These are phyloP conservation scores for Lepus timidus DNA, from an alignment of 2,113 vertebrate genomes.

Conservation along the genomic window DNA sequence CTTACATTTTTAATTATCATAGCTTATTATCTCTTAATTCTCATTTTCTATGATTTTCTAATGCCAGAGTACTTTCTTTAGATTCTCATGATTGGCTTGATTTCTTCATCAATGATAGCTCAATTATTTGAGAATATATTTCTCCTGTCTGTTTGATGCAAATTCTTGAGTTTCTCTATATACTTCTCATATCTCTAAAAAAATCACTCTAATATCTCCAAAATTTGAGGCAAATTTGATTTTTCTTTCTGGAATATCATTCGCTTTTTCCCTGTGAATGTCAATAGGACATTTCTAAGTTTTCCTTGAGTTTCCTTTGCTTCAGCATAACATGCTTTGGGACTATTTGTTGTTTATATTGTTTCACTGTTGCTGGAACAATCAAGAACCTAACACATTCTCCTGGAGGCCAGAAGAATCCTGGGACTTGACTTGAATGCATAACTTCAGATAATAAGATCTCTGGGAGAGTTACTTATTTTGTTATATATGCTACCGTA, in stretches of 20 bases:
- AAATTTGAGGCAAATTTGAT: constrained; percentile 1
- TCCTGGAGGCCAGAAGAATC: neutral
- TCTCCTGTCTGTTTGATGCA: constrained; percentile 33
- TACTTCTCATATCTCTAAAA: constrained; percentile 19
- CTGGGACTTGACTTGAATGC: neutral
- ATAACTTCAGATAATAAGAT: neutral
- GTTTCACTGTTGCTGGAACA: neutral
- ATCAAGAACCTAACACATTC: neutral
- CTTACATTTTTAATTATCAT: neutral
- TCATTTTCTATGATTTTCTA: neutral
- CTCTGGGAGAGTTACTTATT: neutral
- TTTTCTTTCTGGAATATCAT: constrained; percentile 30
- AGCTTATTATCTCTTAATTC: neutral
- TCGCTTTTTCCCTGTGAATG: neutral
- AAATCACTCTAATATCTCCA: neutral
- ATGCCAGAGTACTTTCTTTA: neutral
- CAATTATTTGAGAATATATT: constrained; percentile 38
- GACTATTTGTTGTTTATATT: neutral
- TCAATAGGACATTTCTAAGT: neutral
- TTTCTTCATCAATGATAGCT: neutral
- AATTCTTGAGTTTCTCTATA: constrained; percentile 11
- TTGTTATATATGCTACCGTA: neutral
- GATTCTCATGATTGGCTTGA: neutral
- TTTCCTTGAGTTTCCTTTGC: neutral
- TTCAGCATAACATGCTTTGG: neutral